These are phyloP conservation scores for Recurvirostra avosetta DNA, from an alignment of 2,113 vertebrate genomes.

Conservation along the genomic window DNA sequence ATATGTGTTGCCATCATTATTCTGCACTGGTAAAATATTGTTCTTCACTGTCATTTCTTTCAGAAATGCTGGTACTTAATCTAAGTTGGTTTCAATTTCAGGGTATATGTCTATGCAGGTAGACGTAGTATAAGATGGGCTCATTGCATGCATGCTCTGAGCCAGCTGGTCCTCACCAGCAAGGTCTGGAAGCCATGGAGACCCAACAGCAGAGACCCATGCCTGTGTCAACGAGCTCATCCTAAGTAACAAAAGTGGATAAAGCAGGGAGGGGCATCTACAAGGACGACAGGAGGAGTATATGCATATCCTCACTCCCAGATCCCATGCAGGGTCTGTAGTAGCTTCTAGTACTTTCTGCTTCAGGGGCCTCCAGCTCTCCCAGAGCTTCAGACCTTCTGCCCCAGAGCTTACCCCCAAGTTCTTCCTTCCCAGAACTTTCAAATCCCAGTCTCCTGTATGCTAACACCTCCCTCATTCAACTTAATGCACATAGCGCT, in stretches of 20 bases:
- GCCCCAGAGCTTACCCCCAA: not conserved
- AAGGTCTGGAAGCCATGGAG: not conserved
- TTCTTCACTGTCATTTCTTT: not conserved
- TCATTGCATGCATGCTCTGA: rapidly evolving
- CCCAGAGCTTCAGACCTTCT: not conserved
- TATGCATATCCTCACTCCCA: not conserved
- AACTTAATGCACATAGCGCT: not conserved
- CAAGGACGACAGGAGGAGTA: not conserved
- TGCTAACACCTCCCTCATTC: not conserved
- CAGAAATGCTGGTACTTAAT: not conserved
- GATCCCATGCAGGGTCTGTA: not conserved
- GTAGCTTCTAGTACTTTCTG: not conserved
- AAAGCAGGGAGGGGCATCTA: not conserved
- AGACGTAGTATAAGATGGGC: not conserved
- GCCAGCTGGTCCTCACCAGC: not conserved
- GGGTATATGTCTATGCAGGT: not conserved
- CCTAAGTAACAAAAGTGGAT: not conserved
- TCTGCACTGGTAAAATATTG: not conserved
- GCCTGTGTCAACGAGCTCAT: not conserved
- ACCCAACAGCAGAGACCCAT: not conserved
- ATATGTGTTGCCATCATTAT: not conserved
- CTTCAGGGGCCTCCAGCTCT: not conserved
- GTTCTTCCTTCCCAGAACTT: not conserved
- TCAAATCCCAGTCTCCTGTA: not conserved
- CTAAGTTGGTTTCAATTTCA: not conserved